These are phyloP conservation scores for Fundulus diaphanus DNA, from an alignment of 2,797 vertebrate species.

Conservation along the genomic window DNA sequence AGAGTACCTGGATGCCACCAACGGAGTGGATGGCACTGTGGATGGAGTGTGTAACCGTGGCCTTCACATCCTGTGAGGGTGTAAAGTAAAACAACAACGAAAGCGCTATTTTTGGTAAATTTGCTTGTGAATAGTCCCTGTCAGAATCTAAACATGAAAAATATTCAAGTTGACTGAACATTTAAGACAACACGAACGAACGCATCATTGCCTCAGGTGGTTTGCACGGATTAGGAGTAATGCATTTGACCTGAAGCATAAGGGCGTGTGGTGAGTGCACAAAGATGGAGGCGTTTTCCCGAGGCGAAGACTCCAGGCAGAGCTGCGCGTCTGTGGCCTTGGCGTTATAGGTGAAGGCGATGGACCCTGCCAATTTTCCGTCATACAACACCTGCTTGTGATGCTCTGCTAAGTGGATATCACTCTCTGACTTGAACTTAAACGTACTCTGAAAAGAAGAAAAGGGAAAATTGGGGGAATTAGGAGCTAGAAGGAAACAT, in stretches of 20 bases:
- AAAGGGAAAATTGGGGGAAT: background rate
- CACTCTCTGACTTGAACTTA: slow-evolving; percentile 97
- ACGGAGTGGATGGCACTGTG: slow-evolving; percentile 97
- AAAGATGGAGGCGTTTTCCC: slow-evolving; percentile 94
- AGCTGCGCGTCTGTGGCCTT: slow-evolving; percentile 96
- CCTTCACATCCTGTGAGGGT: slow-evolving; percentile 90
- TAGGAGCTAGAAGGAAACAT: slow-evolving; percentile 1
- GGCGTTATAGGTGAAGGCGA: slow-evolving; percentile 95
- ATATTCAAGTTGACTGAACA: background rate
- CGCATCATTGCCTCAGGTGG: background rate
- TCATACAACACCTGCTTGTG: slow-evolving; percentile 94
- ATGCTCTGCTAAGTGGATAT: slow-evolving; percentile 93
- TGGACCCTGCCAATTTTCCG: slow-evolving; percentile 88
- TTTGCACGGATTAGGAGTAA: background rate
- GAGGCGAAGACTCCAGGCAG: slow-evolving; percentile 94
- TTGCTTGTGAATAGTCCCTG: background rate
- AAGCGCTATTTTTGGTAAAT: background rate
- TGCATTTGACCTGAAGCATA: slow-evolving; percentile 91
- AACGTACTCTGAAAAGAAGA: slow-evolving; percentile 86
- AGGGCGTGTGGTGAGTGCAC: slow-evolving; percentile 97
- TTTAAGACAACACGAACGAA: slow-evolving; percentile 11
- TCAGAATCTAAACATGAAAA: slow-evolving; percentile 10
- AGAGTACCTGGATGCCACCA: slow-evolving; percentile 95
- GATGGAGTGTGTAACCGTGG: slow-evolving; percentile 94
- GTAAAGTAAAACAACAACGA: background rate